A percentile compares a stretch with the other conserved stretches of the same genome.
These are phyloP conservation scores for Oncorhynchus mykiss DNA, from an alignment of 2,113 vertebrate species.

Conservation along the genomic window DNA sequence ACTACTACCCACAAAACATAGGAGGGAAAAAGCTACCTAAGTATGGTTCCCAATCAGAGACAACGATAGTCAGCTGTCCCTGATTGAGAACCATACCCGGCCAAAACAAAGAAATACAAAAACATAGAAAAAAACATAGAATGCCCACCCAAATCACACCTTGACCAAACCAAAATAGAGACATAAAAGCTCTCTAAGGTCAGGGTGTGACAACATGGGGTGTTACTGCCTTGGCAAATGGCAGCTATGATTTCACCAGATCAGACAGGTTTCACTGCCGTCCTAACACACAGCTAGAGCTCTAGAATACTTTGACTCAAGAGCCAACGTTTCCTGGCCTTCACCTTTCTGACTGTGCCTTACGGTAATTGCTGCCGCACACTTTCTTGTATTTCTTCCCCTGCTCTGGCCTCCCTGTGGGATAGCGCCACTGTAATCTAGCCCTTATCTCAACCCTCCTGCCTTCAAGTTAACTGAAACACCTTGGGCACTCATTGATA, in stretches of 20 bases:
- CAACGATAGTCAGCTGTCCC: too few species aligned
- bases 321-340: constrained; percentile 41
- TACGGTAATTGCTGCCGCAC: constrained; percentile 36
- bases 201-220: not conserved
- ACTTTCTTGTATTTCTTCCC: constrained; percentile 44
- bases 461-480: constrained; percentile 51
- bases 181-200: too few species aligned
- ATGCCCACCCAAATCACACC: too few species aligned
- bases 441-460: constrained; percentile 51
- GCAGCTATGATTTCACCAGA: not conserved
- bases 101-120: too few species aligned
- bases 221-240: not conserved
- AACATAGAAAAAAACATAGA: too few species aligned
- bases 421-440: constrained; percentile 53
- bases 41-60: too few species aligned
- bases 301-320: not conserved
- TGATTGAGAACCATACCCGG: too few species aligned
- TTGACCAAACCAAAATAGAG: too few species aligned
- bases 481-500: constrained; percentile 49
- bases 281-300: too few species aligned
- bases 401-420: constrained; percentile 31
- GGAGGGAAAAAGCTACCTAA: too few species aligned
- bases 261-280: constrained; percentile 9
- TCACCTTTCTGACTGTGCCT: constrained; percentile 38
- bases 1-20: too few species aligned